Conservation (phyloP, 53 echinoderm and acorn worm genomes). For the Glandiceps talaboti region DNA sequence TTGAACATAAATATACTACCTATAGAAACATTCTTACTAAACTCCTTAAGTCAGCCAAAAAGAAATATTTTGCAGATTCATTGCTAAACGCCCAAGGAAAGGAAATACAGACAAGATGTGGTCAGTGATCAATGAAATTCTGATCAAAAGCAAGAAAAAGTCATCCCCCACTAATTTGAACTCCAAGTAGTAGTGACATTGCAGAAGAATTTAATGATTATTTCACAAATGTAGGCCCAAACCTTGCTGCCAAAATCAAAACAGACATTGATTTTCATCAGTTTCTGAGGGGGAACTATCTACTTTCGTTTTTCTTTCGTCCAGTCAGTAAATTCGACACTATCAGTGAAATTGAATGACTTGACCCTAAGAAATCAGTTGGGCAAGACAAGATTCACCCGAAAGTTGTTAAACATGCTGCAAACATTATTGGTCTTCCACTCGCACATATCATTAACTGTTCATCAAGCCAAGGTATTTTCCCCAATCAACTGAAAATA, state of each 20-base stretch:
- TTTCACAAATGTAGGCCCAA: not conserved
- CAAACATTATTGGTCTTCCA: no score
- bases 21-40: not conserved
- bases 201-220: not conserved
- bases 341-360: not conserved
- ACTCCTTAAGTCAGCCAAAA: not conserved
- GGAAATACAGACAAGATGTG: not conserved
- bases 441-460: no score
- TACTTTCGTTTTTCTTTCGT: not conserved
- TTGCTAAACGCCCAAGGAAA: not conserved
- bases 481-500: no score
- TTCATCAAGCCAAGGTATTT: no score
- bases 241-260: not conserved
- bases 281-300: not conserved
- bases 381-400: no score
- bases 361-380: no score
- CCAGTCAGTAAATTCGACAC: not conserved
- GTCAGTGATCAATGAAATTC: not conserved
- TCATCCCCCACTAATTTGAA: not conserved
- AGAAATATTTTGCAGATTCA: not conserved
- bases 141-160: not conserved
- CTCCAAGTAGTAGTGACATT: not conserved
- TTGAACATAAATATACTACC: not conserved
- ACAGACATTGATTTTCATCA: not conserved
- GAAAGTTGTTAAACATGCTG: no score